Evolutionary conservation across 2,888 invertebrate species (phyloP).

Genomic region (Yponomeuta malinellus): DNA sequence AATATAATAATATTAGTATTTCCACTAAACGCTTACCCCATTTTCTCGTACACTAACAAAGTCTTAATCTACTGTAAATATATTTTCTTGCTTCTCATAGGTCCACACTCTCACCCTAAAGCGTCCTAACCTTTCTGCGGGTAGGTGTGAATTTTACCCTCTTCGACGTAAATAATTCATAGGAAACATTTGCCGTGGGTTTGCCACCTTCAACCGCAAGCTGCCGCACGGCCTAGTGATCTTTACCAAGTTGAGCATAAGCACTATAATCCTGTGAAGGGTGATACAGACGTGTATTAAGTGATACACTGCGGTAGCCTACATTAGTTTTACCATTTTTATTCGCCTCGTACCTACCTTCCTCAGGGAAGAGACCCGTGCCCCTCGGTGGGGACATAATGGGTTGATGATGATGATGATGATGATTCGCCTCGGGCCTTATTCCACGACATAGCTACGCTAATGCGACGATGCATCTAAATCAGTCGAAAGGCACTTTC

Average conservation of each 20-base stretch:
- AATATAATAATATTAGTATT: too few species aligned
- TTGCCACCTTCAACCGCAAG: neutral
- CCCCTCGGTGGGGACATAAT: too few species aligned
- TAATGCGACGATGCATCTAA: conserved; percentile 3
- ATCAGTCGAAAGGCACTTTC: neutral
- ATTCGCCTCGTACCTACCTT: neutral
- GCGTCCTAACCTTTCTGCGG: neutral
- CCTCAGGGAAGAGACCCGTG: too few species aligned
- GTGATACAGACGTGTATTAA: neutral
- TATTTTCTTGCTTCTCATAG: neutral
- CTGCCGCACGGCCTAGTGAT: neutral
- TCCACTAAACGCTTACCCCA: too few species aligned
- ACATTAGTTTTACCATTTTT: neutral
- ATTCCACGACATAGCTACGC: neutral
- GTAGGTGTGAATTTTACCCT: neutral
- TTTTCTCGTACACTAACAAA: too few species aligned
- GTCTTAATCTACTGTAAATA: too few species aligned
- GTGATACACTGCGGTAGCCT: neutral
- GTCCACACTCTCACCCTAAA: neutral
- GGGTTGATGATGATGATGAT: too few species aligned
- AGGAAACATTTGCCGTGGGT: neutral
- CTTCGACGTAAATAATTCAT: neutral
- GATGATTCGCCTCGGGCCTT: neutral
- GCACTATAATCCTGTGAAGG: neutral
- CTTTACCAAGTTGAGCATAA: neutral